Evolutionary conservation across 2,113 vertebrate species (phyloP).

Genomic region (Oryzias melastigma): DNA sequence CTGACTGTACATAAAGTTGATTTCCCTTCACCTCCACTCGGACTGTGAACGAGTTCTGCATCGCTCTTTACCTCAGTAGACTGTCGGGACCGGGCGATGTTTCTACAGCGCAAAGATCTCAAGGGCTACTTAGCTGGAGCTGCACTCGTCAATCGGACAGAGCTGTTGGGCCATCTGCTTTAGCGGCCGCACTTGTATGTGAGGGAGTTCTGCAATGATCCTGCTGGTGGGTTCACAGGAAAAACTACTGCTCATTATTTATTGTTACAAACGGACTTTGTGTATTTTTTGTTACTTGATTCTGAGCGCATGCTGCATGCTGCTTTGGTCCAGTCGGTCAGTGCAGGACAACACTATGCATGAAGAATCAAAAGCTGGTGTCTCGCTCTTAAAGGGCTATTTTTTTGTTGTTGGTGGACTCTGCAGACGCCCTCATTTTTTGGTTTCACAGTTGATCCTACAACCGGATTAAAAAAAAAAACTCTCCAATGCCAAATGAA

Average conservation of each 20-base stretch:
- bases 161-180: neutral
- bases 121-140: conserved; percentile 69
- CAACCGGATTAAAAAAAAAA: conserved; percentile 18
- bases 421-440: conserved; percentile 8
- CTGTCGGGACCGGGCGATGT: conserved; percentile 5
- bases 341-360: conserved; percentile 65
- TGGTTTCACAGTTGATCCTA: conserved; percentile 23
- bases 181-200: too few relatives aligned
- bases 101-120: conserved; percentile 44
- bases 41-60: conserved; percentile 59
- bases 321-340: conserved; percentile 61
- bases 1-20: conserved; percentile 63
- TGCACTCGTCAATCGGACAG: conserved; percentile 59
- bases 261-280: conserved; percentile 42
- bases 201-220: conserved; percentile 46
- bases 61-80: conserved; percentile 50
- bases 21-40: conserved; percentile 50
- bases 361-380: conserved; percentile 59
- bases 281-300: conserved; percentile 32
- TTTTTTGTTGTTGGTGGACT: conserved; percentile 16
- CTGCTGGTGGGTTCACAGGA: conserved; percentile 25
- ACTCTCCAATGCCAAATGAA: conserved; percentile 37
- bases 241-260: conserved; percentile 51
- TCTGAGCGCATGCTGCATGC: conserved; percentile 53
- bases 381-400: conserved; percentile 65